Evolutionary conservation across 2,113 vertebrate species (phyloP), one percentile per base, ranked within the genome.

Genomic region (Apistogramma diplotaenia): DNA sequence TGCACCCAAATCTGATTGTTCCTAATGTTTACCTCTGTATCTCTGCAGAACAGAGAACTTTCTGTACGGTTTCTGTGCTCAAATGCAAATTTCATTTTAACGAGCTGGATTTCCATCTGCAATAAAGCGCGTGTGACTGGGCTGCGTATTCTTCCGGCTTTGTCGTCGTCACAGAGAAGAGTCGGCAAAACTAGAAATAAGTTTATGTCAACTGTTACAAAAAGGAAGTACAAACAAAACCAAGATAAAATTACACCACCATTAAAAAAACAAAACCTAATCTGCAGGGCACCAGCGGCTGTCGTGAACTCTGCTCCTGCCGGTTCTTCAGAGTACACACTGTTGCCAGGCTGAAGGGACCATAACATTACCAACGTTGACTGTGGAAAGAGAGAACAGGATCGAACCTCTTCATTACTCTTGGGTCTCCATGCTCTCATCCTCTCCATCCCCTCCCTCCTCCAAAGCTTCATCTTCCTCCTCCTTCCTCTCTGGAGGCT

Each of bases 401-500:
- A 15, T 18, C 74, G 6, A 10, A 89, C 85, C 85, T 91, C 53
- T n/a, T 74, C 11, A 1, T 97, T 91, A 99, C 76, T 99, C 98
- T 85, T 99, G 97, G 0, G 98, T 99, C 93, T 99, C 98, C 95
- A 96, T 96, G 85, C 92, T 98, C 72, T 99, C 98, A 4, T 99
- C 98, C 37, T 99, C 98, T 27, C 96, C 97, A 0, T 97, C 98
- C 0, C 96, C 93, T 8, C 97, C 97, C 73, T 98, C 97, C 25
- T 97, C 98, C 49, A 97, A 90, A 0, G 96, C 96, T 2, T 99
- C 98, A 0, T 99, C 98, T 0, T 99, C 98, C 21, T 98, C 98
- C 85, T 99, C 98, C 79, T 99, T 99, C 90, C 97, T 97, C 92
- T 99, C 98, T 0, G 97, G 98, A 0, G 98, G 98, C 43, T 99